Conservation (phyloP, 2,888 invertebrate genomes). For the Rotaria socialis region DNA sequence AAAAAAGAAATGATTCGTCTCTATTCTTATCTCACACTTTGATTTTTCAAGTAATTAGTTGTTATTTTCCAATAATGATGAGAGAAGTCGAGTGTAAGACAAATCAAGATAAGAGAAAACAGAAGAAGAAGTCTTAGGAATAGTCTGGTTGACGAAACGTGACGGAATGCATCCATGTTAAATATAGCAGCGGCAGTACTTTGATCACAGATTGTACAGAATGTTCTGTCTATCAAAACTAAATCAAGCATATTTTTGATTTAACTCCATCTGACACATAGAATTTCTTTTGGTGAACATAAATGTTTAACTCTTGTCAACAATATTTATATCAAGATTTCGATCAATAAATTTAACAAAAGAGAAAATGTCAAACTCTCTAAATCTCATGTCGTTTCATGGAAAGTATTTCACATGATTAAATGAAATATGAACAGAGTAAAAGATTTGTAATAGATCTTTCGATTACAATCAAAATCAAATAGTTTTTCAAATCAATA, state of each 20-base stretch:
- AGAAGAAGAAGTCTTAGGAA: not conserved
- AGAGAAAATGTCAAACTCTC: too few relatives aligned
- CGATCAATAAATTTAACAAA: too few relatives aligned
- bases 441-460: too few relatives aligned
- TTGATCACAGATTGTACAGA: not conserved
- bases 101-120: not conserved
- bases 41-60: not conserved
- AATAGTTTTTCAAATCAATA: too few relatives aligned
- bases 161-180: not conserved
- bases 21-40: not conserved
- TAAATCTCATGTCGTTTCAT: too few relatives aligned
- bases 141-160: not conserved
- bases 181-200: not conserved
- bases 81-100: not conserved
- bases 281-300: not conserved
- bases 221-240: not conserved
- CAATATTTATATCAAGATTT: too few relatives aligned
- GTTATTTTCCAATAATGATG: not conserved
- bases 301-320: not conserved
- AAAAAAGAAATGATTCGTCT: not conserved
- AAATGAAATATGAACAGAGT: too few relatives aligned
- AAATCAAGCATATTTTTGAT: not conserved
- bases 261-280: not conserved
- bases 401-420: too few relatives aligned
- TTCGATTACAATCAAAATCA: too few relatives aligned